These are phyloP conservation scores for Papilio polytes DNA, from an alignment of 1,140 invertebrate species.

Conservation along the genomic window DNA sequence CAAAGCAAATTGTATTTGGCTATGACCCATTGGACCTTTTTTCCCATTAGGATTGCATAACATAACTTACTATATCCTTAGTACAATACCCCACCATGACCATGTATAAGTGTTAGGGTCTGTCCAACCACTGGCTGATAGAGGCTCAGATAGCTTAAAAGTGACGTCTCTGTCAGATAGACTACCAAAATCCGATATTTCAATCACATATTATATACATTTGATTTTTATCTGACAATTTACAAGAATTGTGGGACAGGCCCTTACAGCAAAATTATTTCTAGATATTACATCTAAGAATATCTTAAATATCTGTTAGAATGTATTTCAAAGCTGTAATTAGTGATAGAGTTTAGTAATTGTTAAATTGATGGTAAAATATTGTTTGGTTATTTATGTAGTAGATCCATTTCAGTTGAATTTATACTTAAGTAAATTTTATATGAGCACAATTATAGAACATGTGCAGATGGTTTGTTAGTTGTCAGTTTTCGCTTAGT, in stretches of 20 bases:
- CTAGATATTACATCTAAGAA: neutral
- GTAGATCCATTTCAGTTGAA: neutral
- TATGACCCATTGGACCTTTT: neutral
- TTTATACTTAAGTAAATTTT: neutral
- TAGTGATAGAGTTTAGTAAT: neutral
- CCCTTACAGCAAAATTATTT: neutral
- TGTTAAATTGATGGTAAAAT: neutral
- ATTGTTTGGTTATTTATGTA: neutral
- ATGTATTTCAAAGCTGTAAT: neutral
- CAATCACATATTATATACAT: too few relatives aligned
- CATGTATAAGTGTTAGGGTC: too few relatives aligned
- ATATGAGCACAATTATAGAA: neutral
- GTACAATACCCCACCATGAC: neutral
- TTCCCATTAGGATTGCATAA: neutral
- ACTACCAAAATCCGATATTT: too few relatives aligned
- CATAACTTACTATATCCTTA: neutral
- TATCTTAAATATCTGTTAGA: too few relatives aligned
- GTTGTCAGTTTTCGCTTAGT: neutral
- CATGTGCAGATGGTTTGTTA: neutral
- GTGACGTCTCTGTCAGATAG: too few relatives aligned
- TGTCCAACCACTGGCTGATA: too few relatives aligned
- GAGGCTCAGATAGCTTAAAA: too few relatives aligned
- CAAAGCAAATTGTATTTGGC: neutral
- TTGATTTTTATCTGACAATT: too few relatives aligned
- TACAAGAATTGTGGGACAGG: too few relatives aligned